These are phyloP conservation scores for Bradysia coprophila DNA, from an alignment of 1,140 invertebrate species.

Conservation along the genomic window DNA sequence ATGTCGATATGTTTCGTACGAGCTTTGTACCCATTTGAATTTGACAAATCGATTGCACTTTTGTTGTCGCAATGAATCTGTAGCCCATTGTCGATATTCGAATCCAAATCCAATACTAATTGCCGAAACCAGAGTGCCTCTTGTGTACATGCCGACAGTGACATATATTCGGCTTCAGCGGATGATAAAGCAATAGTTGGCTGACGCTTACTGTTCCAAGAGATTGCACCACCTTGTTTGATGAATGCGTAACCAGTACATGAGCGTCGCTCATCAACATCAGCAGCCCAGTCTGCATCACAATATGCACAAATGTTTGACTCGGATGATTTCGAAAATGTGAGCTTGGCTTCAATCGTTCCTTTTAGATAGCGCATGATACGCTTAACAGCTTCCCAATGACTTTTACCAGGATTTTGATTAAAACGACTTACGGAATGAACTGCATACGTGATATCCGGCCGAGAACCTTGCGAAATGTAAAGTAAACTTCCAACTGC, in stretches of 20 bases:
- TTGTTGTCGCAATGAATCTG: constrained; percentile 2
- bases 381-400: constrained; percentile 18
- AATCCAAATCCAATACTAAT: constrained; percentile 4
- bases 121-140: constrained; percentile 14
- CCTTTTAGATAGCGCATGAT: constrained; percentile 21
- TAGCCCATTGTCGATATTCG: background rate
- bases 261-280: constrained; percentile 14
- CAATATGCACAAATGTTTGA: constrained; percentile 4
- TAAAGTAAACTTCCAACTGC: constrained; percentile 2
- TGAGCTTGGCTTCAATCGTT: constrained; percentile 8
- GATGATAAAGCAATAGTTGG: constrained; percentile 17
- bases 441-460: constrained; percentile 23
- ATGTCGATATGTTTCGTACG: background rate
- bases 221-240: constrained; percentile 10
- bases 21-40: constrained; percentile 6
- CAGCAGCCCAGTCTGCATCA: constrained; percentile 18
- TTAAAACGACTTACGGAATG: constrained; percentile 17
- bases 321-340: constrained; percentile 4
- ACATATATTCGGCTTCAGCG: constrained; percentile 20
- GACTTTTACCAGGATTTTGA: constrained; percentile 10
- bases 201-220: constrained; percentile 21
- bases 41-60: constrained; percentile 2
- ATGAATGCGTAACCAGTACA: constrained; percentile 15
- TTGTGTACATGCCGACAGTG: constrained; percentile 7
- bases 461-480: constrained; percentile 16